Percentiles rank a stretch among this genome's conserved stretches.
phyloP scores from a whole-genome alignment of 2,797 vertebrate genomes.

The Xiphophorus birchmanni region DNA sequence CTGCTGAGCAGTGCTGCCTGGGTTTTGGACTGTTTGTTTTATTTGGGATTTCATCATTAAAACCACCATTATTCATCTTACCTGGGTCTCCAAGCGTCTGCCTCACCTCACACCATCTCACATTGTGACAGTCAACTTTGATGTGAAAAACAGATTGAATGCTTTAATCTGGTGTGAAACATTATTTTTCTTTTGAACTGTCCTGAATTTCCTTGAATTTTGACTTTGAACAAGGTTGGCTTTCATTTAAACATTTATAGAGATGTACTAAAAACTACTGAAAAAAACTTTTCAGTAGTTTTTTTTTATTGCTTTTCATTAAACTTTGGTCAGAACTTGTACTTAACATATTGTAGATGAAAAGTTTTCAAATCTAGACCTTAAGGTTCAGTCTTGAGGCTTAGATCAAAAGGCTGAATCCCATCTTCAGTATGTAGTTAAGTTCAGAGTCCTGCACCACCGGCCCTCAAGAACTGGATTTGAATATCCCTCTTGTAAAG shows the following conservation, averaged over 20 bases:
- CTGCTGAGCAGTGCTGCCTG: no score
- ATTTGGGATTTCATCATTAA: no score
- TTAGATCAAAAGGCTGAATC: no score
- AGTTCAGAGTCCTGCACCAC: neutral
- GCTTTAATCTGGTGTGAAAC: neutral
- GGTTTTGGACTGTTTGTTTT: no score
- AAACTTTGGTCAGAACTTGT: neutral
- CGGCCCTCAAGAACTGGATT: no score
- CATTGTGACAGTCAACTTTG: neutral
- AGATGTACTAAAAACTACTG: neutral
- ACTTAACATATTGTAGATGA: neutral
- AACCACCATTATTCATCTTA: no score
- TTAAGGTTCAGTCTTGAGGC: no score
- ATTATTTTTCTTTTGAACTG: neutral
- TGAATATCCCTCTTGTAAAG: neutral
- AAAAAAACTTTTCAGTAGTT: neutral
- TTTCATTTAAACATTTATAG: neutral
- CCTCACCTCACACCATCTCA: no score
- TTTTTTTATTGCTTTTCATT: neutral
- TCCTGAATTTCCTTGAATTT: neutral
- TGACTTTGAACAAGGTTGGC: neutral
- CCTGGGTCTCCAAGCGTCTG: no score
- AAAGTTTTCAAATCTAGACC: no score
- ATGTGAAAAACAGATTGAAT: neutral
- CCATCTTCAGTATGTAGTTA: no score